Conservation (phyloP, 2,888 invertebrate species). For the Onchidella celtica region DNA sequence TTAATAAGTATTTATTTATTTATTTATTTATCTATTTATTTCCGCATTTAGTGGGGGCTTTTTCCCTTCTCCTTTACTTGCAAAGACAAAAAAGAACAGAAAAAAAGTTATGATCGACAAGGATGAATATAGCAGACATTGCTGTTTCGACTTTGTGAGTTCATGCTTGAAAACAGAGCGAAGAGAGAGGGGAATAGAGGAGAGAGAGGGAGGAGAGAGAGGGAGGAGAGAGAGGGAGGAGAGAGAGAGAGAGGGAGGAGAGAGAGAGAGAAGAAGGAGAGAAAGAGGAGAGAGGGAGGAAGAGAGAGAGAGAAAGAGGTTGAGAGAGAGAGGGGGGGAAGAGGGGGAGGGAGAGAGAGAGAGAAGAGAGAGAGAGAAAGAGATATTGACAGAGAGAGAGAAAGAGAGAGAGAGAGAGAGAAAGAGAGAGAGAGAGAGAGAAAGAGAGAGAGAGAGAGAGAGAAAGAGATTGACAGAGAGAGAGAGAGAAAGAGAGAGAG, state of each 20-base stretch:
- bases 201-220: background rate
- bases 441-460: conserved; percentile 33
- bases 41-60: no score
- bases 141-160: no score
- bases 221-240: background rate
- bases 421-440: conserved; percentile 34
- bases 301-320: conserved; percentile 26
- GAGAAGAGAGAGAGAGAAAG: conserved; percentile 9
- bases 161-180: background rate
- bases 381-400: no score
- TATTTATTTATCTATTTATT: no score
- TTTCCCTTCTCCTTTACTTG: no score
- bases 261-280: no score
- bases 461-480: no score
- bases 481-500: conserved; percentile 25
- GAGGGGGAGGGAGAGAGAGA: conserved; percentile 25
- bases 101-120: no score
- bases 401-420: conserved; percentile 37
- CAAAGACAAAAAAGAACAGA: no score
- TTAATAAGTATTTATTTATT: no score
- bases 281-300: background rate
- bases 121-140: no score
- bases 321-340: background rate
- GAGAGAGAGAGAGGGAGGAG: conserved; percentile 24
- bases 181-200: background rate